Evolutionary conservation across 1,140 invertebrate species (phyloP), one percentile per base, ranked within the genome.

Genomic region (Leptinotarsa undecemlineata): DNA sequence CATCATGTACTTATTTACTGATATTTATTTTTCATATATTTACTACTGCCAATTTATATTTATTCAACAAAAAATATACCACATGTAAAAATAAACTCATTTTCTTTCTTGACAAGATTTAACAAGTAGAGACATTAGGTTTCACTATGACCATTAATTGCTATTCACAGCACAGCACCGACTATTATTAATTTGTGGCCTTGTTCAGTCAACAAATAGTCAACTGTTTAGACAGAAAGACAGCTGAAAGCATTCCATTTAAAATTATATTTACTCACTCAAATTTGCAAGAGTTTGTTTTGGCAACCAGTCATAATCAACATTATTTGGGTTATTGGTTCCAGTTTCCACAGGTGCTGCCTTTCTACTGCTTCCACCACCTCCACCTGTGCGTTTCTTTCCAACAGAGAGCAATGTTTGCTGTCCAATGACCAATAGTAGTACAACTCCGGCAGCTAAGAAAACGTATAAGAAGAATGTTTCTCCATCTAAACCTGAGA

Each of bases 231-330:
- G 15, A 26, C 8, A 14, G 21, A 4, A 66, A 48, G 26, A 14
- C 23, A 5, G 19, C 62, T 19, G n/a, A 66, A 14, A 3, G 33
- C 33, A 11, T 42, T 42, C 6, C 0, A 42, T 8, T 42, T 11
- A 60, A 67, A 62, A 57, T 67, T 57, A 71, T 74, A 42, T 42
- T 11, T 42, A 92, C 93, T 92, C 89, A 95, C 93, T 94, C 73
- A 95, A 87, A 84, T 90, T 90, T 63, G 92, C 91, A 26, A 97
- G 89, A 80, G 94, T 94, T 86, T 97, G 94, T 82, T 94, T 93
- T 72, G 98, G 98, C 80, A 99, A 87, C 98, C 98, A 99, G 77
- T 99, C 97, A 83, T 97, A 99, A 86, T 99, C 98, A 47, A 99
- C 94, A 86, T 96, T 96, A 81, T 94, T 92, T 57, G 94, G 95